A percentile compares a stretch with the other conserved stretches of the same genome.
phyloP scores from a whole-genome alignment of 2,113 vertebrate genomes.

The Eulacestoma nigropectus region DNA sequence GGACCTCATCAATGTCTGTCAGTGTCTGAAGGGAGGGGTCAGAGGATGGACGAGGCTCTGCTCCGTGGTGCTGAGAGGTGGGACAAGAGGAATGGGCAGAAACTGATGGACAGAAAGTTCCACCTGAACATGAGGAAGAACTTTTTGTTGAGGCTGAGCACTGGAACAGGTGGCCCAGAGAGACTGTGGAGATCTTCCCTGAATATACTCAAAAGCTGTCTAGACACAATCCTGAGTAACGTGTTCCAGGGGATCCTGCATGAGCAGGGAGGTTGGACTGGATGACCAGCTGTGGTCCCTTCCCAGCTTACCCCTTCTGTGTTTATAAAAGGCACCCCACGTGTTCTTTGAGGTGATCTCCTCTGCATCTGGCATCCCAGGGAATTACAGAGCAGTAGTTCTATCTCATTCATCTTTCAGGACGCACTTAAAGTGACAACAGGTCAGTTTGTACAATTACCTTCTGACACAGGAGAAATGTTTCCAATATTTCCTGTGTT shows the following conservation, averaged over 20 bases:
- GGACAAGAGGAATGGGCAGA: neutral
- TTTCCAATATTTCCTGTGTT: neutral
- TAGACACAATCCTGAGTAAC: neutral
- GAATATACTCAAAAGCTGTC: neutral
- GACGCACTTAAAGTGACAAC: accelerated
- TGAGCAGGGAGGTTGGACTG: neutral
- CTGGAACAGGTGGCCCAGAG: neutral
- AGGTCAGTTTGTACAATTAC: neutral
- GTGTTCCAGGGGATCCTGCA: accelerated
- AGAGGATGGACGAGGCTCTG: neutral
- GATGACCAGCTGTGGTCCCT: neutral
- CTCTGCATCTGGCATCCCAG: neutral
- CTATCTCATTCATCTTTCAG: neutral
- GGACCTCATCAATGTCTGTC: neutral
- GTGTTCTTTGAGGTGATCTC: neutral
- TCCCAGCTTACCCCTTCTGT: neutral
- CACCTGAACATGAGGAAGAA: neutral
- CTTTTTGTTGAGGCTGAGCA: neutral
- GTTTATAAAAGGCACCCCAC: neutral
- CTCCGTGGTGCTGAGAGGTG: accelerated
- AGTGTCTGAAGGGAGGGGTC: neutral
- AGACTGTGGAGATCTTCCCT: neutral
- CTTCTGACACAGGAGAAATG: neutral
- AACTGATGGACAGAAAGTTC: neutral
- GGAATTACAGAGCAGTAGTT: neutral